These are phyloP conservation scores for Myopa tessellatipennis DNA, from an alignment of 2,888 invertebrate genomes.

Conservation along the genomic window DNA sequence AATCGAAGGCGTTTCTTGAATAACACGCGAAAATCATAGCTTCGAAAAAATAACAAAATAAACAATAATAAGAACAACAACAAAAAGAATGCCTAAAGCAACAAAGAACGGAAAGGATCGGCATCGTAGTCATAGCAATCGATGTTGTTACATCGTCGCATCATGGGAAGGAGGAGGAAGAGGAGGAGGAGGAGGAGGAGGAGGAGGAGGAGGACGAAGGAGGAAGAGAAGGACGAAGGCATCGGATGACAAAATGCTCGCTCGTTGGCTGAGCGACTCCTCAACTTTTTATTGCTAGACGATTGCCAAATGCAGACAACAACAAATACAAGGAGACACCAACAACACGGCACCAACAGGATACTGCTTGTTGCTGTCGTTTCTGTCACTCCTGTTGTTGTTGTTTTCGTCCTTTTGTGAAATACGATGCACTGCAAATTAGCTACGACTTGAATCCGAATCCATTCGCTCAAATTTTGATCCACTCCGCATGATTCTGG, in stretches of 20 bases:
- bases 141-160: not conserved
- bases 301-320: constrained; percentile 52
- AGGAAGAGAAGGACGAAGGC: not conserved
- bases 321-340: not conserved
- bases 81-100: not conserved
- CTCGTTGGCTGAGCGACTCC: not conserved
- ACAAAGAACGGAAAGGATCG: not conserved
- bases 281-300: constrained; percentile 61
- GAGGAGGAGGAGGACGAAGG: not conserved
- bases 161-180: not conserved
- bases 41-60: not conserved
- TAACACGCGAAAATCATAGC: constrained; percentile 8
- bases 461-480: constrained; percentile 19
- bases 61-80: constrained; percentile 21
- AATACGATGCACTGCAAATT: constrained; percentile 50
- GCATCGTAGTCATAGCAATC: not conserved
- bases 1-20: constrained; percentile 7
- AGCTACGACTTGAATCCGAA: constrained; percentile 30
- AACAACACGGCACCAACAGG: constrained; percentile 3
- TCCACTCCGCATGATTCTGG: constrained; percentile 17
- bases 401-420: constrained; percentile 40
- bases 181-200: not conserved
- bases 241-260: constrained; percentile 31
- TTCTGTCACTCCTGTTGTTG: constrained; percentile 35
- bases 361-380: constrained; percentile 30